Evolutionary conservation across 2,888 invertebrate genomes (phyloP).

Genomic region (Podabrus alpinus): DNA sequence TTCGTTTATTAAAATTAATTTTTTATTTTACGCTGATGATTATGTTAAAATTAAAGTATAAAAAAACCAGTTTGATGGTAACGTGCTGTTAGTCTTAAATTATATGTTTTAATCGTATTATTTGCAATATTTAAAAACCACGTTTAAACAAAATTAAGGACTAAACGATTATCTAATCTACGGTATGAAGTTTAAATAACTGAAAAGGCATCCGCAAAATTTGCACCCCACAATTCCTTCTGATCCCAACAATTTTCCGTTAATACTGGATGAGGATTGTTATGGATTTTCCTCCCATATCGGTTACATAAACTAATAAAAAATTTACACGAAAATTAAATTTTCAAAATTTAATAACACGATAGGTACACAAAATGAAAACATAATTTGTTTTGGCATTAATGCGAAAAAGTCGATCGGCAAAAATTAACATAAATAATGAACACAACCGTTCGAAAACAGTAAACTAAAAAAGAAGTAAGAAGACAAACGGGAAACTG

Average conservation of each 20-base stretch:
- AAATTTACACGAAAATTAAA: neutral
- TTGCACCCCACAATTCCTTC: neutral
- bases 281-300: neutral
- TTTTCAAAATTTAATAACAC: neutral
- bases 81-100: conserved; percentile 9
- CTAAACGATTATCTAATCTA: neutral
- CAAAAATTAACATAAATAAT: neutral
- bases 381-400: neutral
- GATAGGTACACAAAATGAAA: neutral
- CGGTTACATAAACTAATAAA: neutral
- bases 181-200: neutral
- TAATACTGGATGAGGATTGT: neutral
- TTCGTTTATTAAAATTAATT: conserved; percentile 17
- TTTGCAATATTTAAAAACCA: neutral
- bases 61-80: conserved; percentile 3
- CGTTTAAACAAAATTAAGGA: neutral
- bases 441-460: neutral
- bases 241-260: neutral
- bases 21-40: neutral
- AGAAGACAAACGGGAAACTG: neutral
- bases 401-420: neutral
- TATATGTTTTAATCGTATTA: conserved; percentile 6
- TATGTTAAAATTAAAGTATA: neutral
- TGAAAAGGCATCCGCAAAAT: neutral
- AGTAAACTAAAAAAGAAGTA: neutral